Evolutionary conservation across 2,888 invertebrate species (phyloP).

Genomic region (Fragum whitleyi): DNA sequence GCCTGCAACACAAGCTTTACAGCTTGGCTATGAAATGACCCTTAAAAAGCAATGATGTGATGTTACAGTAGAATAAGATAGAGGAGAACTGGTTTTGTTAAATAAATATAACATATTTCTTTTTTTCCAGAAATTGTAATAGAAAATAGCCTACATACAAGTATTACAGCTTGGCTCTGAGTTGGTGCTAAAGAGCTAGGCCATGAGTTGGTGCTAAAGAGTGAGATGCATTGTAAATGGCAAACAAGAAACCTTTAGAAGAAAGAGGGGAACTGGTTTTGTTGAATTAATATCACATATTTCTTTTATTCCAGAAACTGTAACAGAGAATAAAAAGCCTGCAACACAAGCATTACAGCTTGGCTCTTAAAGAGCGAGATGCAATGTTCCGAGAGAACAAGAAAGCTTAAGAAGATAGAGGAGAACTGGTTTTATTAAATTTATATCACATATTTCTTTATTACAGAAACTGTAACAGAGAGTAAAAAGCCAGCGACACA

Average conservation of each 20-base stretch:
- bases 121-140: too few relatives aligned
- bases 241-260: too few relatives aligned
- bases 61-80: conserved; percentile 82
- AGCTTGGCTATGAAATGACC: conserved; percentile 83
- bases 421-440: conserved; percentile 46
- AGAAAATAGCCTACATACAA: too few relatives aligned
- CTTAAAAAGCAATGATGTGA: conserved; percentile 83
- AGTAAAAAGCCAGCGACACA: conserved; percentile 78
- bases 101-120: too few relatives aligned
- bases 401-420: conserved; percentile 80
- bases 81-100: too few relatives aligned
- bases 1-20: conserved; percentile 80
- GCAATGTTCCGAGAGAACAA: conserved; percentile 83
- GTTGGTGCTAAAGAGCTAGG: too few relatives aligned
- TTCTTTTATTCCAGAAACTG: conserved; percentile 56
- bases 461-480: conserved; percentile 67
- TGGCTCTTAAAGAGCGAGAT: conserved; percentile 84
- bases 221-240: too few relatives aligned
- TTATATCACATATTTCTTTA: too few relatives aligned
- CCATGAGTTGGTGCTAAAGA: too few relatives aligned
- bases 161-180: too few relatives aligned
- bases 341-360: conserved; percentile 81
- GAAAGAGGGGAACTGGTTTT: too few relatives aligned
- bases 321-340: conserved; percentile 75
- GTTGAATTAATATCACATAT: too few relatives aligned